Evolutionary conservation across 2,888 invertebrate genomes (phyloP), one percentile per base, ranked within the genome.

Genomic region (Diarsia rubi): DNA sequence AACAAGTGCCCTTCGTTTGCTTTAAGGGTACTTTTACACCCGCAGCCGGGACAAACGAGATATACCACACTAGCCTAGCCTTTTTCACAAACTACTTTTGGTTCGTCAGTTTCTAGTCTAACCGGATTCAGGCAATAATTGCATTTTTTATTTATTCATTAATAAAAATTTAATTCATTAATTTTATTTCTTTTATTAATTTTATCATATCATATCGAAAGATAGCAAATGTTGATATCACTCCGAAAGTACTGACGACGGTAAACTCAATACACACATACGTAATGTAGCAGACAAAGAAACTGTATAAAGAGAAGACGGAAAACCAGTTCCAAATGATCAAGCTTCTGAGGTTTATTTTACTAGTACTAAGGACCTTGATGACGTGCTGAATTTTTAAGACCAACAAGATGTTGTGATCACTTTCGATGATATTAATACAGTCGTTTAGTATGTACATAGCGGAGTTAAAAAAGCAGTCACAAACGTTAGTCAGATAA

Each of bases 181-280:
- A n/a, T n/a, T n/a, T n/a, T n/a, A n/a, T n/a, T n/a, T n/a, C n/a
- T n/a, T n/a, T n/a, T n/a, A n/a, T n/a, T n/a, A n/a, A n/a, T n/a
- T n/a, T n/a, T n/a, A n/a, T n/a, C n/a, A n/a, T n/a, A n/a, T 70
- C 14, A 75, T 64, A 54, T 80, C 82, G 8, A 76, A 64, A 42
- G 49, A 4, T 16, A 76, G 52, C 44, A 44, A 66, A 54, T 24
- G 31, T 31, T n/a, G 19, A 27, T 19, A 66, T 27, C 0, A 70
- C 11, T 21, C 69, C 64, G 5, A 45, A 19, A 24, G 44, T 19
- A 21, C 0, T 31, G 21, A 59, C 1, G 14, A 21, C 0, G 4
- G 12, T 0, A 37, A 11, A 74, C 8, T 57, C 19, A n/a, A 63
- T 11, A 19, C 31, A 80, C 14, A 54, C 52, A 19, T 67, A 76